These are phyloP conservation scores for Stichodactyla mertensii DNA, from an alignment of 64 coral and sea anemone genomes.

Conservation along the genomic window DNA sequence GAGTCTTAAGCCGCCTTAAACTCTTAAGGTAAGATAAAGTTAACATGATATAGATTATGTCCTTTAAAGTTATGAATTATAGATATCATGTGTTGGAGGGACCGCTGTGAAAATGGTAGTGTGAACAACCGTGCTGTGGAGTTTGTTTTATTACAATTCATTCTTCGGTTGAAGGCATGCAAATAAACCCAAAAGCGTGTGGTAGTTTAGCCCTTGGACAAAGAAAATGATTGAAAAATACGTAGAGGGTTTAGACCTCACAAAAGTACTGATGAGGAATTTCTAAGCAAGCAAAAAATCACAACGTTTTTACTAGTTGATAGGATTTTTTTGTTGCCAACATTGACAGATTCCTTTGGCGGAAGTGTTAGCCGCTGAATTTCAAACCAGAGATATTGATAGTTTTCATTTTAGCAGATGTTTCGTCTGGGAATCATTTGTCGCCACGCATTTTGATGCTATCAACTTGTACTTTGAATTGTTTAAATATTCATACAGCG, in stretches of 20 bases:
- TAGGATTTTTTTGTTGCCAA: no score
- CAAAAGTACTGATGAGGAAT: no score
- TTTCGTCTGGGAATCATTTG: neutral
- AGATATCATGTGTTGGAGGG: neutral
- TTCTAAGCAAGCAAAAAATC: no score
- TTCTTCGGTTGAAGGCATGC: neutral
- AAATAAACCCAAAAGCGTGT: neutral
- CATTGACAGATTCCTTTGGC: neutral
- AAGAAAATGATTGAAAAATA: neutral
- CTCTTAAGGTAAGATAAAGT: neutral
- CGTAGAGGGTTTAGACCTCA: no score
- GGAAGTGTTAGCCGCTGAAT: neutral
- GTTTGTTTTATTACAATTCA: neutral
- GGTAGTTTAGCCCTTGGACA: neutral
- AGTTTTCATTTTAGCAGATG: neutral
- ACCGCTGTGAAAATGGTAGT: neutral
- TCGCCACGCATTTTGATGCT: neutral
- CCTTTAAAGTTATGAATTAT: neutral
- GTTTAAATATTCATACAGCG: neutral
- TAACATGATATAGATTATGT: neutral
- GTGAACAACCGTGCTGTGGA: neutral
- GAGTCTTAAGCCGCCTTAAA: no score
- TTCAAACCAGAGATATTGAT: neutral
- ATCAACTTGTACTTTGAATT: neutral
- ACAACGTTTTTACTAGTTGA: no score